Base-by-base conservation (phyloP, 2,797 vertebrate genomes). In the Glossophaga mutica region DNA sequence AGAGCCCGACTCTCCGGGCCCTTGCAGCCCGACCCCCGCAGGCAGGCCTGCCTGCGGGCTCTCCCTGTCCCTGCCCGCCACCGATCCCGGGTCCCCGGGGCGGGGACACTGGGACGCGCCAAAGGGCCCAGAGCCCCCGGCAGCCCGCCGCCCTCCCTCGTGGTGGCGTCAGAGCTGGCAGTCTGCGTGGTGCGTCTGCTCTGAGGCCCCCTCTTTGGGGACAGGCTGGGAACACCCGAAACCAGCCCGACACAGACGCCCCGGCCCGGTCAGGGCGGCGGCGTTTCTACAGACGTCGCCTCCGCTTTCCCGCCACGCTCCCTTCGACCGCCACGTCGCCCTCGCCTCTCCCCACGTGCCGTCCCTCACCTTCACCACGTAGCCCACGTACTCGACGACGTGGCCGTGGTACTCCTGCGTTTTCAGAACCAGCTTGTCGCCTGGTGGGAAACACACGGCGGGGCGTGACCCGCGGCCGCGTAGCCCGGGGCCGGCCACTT, bases 381-480 rank as follows among this genome's bases (percentile, higher is more conserved):
- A 99, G 87, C 98, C 98, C 29, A 99, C 5, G 39, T 99, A 99
- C 79, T 99, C 99, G 57, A 99, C 92, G 6, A 98, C 93, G 10
- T 98, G 70, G 0, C 98, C 98, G 0, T 94, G 97, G 86, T 96
- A 98, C 73, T 97, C 96, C 1, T 98, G 98, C 93, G 99, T 99
- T 98, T 98, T 99, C 97, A 99, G 94, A 39, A 99, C 46, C 97
- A 99, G 98, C 97, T 97, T 99, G 97, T 99, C 99, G 94, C 99
- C 99, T 99, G 97, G 87, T 94, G 50, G 96, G 59, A 77, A 74
- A 93, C 2, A 92, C 3, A 26, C 1, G 11, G 22, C 26, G 15
- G 3, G 6, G 12, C 9, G 26, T 42, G 68, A 68, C 2, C 71
- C 42, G 2, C 7, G 5, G 42, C 71, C 29, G 15, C 39, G 7